A percentile compares a stretch with the other conserved stretches of the same genome.
Evolutionary conservation across 2,113 vertebrate genomes (phyloP).

Genomic region (Ceyx melanurus): DNA sequence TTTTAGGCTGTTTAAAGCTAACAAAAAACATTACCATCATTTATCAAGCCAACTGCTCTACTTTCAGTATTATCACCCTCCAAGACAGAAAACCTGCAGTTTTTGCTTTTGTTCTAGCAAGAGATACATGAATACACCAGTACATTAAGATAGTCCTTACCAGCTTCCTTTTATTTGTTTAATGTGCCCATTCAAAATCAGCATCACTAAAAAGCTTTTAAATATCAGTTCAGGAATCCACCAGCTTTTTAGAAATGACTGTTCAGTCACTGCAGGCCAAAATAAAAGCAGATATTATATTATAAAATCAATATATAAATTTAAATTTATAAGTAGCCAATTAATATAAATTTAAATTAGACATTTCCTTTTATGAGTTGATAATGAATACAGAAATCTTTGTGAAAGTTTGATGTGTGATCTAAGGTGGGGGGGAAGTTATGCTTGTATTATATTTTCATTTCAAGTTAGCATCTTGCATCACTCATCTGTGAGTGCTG

Average conservation of each 20-base stretch:
- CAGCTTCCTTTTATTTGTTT: not conserved
- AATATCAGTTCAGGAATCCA: not conserved
- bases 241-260: not conserved
- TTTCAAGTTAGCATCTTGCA: not conserved
- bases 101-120: not conserved
- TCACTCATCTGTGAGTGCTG: not conserved
- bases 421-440: not conserved
- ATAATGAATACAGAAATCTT: not conserved
- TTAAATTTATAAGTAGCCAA: not conserved
- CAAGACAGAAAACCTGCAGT: not conserved
- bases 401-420: not conserved
- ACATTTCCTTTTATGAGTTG: not conserved
- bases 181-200: not conserved
- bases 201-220: not conserved
- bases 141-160: not conserved
- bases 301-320: not conserved
- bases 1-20: not conserved
- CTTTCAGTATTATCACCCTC: not conserved
- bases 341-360: not conserved
- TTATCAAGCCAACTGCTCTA: not conserved
- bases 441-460: not conserved
- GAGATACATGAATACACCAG: not conserved
- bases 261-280: not conserved
- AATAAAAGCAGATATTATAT: not conserved
- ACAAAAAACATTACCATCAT: not conserved